Conservation (phyloP, 2,797 vertebrate species). For the Eulemur albifrons region DNA sequence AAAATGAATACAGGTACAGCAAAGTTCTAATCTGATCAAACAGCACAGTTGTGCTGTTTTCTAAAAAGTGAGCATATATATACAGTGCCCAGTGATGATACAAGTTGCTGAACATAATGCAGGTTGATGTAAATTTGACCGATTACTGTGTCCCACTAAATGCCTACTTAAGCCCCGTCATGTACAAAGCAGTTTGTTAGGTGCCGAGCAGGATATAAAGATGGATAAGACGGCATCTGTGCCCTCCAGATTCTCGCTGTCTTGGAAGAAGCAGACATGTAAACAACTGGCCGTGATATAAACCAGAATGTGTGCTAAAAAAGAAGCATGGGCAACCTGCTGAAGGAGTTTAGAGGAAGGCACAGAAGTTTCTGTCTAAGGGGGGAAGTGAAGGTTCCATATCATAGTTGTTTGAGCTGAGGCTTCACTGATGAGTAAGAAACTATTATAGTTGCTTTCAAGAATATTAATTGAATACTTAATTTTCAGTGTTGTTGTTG, state of each 20-base stretch:
- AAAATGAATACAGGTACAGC: neutral
- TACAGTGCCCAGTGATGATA: no score
- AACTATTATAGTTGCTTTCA: neutral
- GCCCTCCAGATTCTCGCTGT: neutral
- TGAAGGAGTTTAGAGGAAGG: neutral
- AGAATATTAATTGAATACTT: neutral
- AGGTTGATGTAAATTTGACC: neutral
- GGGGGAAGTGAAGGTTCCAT: neutral
- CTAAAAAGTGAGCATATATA: neutral
- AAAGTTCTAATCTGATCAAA: neutral
- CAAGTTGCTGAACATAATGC: accelerated
- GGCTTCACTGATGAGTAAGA: neutral
- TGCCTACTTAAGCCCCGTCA: accelerated
- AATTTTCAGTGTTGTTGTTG: neutral
- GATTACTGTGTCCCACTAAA: neutral
- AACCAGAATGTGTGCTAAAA: neutral
- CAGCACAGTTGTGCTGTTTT: neutral
- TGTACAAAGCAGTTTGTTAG: neutral
- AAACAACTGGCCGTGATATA: accelerated
- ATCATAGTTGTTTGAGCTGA: neutral
- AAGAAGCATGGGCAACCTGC: neutral
- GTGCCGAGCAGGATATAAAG: neutral
- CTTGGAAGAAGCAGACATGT: neutral
- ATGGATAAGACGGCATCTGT: accelerated
- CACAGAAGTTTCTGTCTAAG: no score